Evolutionary conservation across 2,113 vertebrate genomes (phyloP).

Genomic region (Pedetes capensis): DNA sequence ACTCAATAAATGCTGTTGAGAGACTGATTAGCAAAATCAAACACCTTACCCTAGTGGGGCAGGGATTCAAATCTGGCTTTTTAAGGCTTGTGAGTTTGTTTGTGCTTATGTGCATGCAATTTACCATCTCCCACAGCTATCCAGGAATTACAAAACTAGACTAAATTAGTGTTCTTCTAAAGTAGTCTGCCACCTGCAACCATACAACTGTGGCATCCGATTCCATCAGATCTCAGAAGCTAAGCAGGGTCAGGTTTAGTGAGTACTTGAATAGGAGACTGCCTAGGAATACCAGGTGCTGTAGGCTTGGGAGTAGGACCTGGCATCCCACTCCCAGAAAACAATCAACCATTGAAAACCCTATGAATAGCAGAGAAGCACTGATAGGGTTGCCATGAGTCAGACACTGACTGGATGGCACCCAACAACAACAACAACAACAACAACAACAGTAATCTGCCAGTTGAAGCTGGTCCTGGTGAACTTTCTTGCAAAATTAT

Average conservation of each 20-base stretch:
- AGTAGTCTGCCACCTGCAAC: background rate
- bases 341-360: too few species aligned
- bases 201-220: too few species aligned
- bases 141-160: slow-evolving; percentile 14
- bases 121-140: background rate
- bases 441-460: background rate
- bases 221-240: too few species aligned
- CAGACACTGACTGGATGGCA: too few species aligned
- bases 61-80: background rate
- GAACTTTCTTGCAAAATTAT: slow-evolving; percentile 40
- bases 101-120: background rate
- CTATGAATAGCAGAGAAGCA: too few species aligned
- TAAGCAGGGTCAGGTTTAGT: too few species aligned
- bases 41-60: background rate
- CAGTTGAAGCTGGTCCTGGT: background rate
- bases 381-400: too few species aligned
- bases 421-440: too few species aligned
- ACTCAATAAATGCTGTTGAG: background rate
- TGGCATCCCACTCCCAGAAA: too few species aligned
- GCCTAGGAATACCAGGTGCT: too few species aligned
- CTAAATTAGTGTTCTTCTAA: slow-evolving; percentile 11
- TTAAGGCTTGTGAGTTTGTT: background rate
- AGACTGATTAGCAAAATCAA: background rate
- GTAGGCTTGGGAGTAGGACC: too few species aligned
- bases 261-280: too few species aligned